These are phyloP conservation scores for Percopsis transmontana DNA, from an alignment of 2,113 vertebrate genomes.

Conservation along the genomic window DNA sequence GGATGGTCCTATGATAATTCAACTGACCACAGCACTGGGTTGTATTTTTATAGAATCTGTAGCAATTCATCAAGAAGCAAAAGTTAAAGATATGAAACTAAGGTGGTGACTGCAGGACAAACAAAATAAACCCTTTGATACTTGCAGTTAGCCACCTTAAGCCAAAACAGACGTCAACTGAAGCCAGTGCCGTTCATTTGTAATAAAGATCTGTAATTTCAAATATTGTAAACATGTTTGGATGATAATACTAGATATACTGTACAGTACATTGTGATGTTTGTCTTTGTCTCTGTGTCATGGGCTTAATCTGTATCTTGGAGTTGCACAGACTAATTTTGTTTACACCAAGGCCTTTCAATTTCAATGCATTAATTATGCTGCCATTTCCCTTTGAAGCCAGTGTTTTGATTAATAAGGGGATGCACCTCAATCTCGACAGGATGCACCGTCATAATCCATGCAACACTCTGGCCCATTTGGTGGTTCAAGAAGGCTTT, in stretches of 20 bases:
- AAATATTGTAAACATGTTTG: conserved; percentile 12
- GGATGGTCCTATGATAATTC: too few species aligned
- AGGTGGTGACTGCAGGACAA: too few species aligned
- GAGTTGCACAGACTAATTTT: conserved; percentile 19
- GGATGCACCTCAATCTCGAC: conserved; percentile 13
- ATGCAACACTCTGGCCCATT: conserved; percentile 24
- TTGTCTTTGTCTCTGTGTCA: background rate
- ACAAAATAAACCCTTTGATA: too few species aligned
- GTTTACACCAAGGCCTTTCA: conserved; percentile 34
- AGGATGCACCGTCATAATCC: conserved; percentile 5
- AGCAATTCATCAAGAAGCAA: too few species aligned
- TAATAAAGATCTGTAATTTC: conserved; percentile 13
- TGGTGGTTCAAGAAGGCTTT: conserved; percentile 5
- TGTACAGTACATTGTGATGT: conserved; percentile 20
- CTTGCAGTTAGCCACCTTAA: background rate
- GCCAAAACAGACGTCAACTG: conserved; percentile 9
- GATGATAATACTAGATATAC: conserved; percentile 29
- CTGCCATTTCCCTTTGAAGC: conserved; percentile 29
- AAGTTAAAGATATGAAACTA: too few species aligned
- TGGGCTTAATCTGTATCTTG: conserved; percentile 24
- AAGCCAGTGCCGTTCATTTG: background rate
- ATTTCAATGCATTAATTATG: conserved; percentile 32
- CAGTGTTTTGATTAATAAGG: conserved; percentile 25
- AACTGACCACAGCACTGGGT: too few species aligned
- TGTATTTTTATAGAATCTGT: too few species aligned